phyloP scores from a whole-genome alignment of 2,797 vertebrate genomes.

The Typhlichthys subterraneus region DNA sequence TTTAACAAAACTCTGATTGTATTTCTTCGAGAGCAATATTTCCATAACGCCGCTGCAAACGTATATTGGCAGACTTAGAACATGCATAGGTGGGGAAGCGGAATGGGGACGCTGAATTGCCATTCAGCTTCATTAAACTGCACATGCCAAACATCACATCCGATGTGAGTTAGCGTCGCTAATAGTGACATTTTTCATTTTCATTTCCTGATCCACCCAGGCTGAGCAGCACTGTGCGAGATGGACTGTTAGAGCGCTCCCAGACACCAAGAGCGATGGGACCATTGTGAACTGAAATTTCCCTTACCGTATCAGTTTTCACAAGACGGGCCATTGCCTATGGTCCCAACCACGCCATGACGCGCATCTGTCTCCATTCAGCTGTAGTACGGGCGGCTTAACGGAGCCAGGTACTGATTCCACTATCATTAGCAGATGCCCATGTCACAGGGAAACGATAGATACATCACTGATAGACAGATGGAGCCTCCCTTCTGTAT shows the following conservation, averaged over 20 bases:
- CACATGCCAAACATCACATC: constrained; percentile 8
- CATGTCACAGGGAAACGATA: constrained; percentile 7
- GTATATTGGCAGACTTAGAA: no score
- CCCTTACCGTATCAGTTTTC: constrained; percentile 59
- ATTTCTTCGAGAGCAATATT: no score
- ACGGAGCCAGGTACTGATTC: constrained; percentile 39
- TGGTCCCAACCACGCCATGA: constrained; percentile 42
- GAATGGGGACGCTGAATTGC: no score
- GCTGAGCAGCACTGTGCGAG: neutral
- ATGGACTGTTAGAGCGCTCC: constrained; percentile 17
- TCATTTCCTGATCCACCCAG: constrained; percentile 8
- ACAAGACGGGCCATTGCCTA: constrained; percentile 55
- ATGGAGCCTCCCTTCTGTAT: constrained; percentile 4
- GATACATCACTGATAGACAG: constrained; percentile 34
- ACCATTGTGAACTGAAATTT: constrained; percentile 54
- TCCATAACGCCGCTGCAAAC: no score
- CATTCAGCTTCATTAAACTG: constrained; percentile 13
- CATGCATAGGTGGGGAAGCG: no score
- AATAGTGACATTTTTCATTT: constrained; percentile 10
- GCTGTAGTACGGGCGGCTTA: constrained; percentile 44
- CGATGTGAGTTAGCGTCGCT: constrained; percentile 5
- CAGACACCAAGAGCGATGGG: constrained; percentile 54
- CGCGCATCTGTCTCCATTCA: constrained; percentile 64
- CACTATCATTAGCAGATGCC: constrained; percentile 43
- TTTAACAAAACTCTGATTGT: no score